These are phyloP conservation scores for Eristalis tenax DNA, from an alignment of 2,888 invertebrate species.

Conservation along the genomic window DNA sequence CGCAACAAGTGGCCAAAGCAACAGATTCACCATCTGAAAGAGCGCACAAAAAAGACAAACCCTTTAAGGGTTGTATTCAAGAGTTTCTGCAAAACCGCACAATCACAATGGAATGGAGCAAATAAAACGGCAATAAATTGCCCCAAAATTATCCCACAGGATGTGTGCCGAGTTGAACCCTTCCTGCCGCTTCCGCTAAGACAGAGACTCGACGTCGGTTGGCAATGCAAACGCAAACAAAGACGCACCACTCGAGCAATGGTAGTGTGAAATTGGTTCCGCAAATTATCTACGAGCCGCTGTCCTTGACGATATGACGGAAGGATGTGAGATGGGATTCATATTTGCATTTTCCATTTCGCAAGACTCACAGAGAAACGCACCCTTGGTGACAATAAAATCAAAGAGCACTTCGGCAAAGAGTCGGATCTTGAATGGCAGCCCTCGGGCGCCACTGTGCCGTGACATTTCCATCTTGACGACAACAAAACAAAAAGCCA, in stretches of 20 bases:
- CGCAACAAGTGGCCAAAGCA: constrained; percentile 55
- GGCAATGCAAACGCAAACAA: constrained; percentile 31
- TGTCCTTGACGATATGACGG: neutral
- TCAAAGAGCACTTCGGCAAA: constrained; percentile 41
- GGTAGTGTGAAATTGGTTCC: constrained; percentile 42
- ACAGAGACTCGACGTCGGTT: constrained; percentile 16
- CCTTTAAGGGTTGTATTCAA: constrained; percentile 60
- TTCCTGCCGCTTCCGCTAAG: constrained; percentile 11
- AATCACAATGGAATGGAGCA: constrained; percentile 68
- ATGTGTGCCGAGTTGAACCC: constrained; percentile 29
- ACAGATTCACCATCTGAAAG: constrained; percentile 31
- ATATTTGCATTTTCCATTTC: constrained; percentile 69
- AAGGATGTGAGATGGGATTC: neutral
- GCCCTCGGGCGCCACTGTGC: constrained; percentile 61
- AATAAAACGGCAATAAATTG: constrained; percentile 69
- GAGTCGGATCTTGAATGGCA: constrained; percentile 18
- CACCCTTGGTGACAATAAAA: constrained; percentile 71
- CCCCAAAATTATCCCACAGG: constrained; percentile 36
- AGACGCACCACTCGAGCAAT: constrained; percentile 10
- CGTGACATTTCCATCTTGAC: constrained; percentile 34
- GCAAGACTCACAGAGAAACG: constrained; percentile 50
- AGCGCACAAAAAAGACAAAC: constrained; percentile 17
- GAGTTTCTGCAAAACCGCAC: constrained; percentile 48
- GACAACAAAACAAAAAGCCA: constrained; percentile 55
- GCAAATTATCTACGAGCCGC: constrained; percentile 34